Conservation (phyloP, 37 sponge, comb jelly and placozoan species). For the Ianthella basta region DNA sequence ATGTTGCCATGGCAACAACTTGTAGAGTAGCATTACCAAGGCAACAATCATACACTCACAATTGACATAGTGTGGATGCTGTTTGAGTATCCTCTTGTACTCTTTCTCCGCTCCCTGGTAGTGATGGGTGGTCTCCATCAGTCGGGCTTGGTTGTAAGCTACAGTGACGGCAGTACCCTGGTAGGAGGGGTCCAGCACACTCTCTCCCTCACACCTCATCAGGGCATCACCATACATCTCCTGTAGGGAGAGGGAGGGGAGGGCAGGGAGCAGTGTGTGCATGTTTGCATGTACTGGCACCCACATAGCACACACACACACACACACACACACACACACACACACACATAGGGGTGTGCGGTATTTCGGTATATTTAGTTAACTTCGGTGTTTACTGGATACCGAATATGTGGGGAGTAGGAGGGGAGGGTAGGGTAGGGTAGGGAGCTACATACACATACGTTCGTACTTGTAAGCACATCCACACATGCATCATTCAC, state of each 20-base stretch:
- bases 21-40: too few species aligned
- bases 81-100: constrained; percentile 82
- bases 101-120: constrained; percentile 78
- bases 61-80: constrained; percentile 92
- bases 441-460: too few species aligned
- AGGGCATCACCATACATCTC: constrained; percentile 82
- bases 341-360: too few species aligned
- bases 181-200: constrained; percentile 79
- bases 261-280: neutral
- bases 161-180: constrained; percentile 75
- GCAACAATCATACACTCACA: constrained; percentile 36
- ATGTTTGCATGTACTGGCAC: too few species aligned
- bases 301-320: too few species aligned
- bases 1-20: neutral
- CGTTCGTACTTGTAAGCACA: too few species aligned
- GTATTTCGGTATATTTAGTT: too few species aligned
- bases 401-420: too few species aligned
- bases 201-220: constrained; percentile 78
- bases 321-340: too few species aligned
- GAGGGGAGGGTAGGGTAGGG: too few species aligned
- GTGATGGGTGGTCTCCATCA: constrained; percentile 77
- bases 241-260: constrained; percentile 47
- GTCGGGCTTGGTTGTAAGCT: constrained; percentile 94
- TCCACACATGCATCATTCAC: too few species aligned
- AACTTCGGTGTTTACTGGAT: too few species aligned